phyloP scores from a whole-genome alignment of 2,888 invertebrate species.

The Lasioglossum vierecki region DNA sequence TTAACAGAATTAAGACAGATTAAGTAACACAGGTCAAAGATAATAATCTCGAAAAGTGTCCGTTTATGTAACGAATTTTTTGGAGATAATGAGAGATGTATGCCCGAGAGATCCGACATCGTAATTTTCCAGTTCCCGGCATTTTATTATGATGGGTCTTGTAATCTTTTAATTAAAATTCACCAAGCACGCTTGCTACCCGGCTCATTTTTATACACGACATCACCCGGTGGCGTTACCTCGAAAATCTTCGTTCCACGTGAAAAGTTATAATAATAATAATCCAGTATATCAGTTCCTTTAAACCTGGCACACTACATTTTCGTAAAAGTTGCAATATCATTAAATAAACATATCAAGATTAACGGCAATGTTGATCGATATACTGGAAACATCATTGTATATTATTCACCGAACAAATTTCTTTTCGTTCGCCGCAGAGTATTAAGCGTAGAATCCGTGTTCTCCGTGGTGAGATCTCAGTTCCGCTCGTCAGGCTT shows the following conservation, averaged over 20 bases:
- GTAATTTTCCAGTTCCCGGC: not conserved
- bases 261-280: not conserved
- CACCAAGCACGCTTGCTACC: not conserved
- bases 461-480: not conserved
- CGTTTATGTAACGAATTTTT: not conserved
- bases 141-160: not conserved
- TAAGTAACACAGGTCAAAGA: not conserved
- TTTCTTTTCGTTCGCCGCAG: not conserved
- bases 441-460: not conserved
- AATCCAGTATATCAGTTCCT: not conserved
- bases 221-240: not conserved
- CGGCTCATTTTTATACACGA: not conserved
- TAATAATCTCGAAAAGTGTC: not conserved
- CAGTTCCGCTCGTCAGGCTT: not conserved
- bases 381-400: not conserved
- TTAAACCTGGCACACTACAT: not conserved
- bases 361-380: not conserved
- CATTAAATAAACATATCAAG: not conserved
- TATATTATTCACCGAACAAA: not conserved
- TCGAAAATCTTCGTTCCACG: not conserved
- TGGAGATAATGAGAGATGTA: not conserved
- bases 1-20: not conserved
- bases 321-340: not conserved
- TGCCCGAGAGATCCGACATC: not conserved
- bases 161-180: slow-evolving; percentile 2